phyloP scores from a whole-genome alignment of 2,113 vertebrate species.

The Neotoma lepida region DNA sequence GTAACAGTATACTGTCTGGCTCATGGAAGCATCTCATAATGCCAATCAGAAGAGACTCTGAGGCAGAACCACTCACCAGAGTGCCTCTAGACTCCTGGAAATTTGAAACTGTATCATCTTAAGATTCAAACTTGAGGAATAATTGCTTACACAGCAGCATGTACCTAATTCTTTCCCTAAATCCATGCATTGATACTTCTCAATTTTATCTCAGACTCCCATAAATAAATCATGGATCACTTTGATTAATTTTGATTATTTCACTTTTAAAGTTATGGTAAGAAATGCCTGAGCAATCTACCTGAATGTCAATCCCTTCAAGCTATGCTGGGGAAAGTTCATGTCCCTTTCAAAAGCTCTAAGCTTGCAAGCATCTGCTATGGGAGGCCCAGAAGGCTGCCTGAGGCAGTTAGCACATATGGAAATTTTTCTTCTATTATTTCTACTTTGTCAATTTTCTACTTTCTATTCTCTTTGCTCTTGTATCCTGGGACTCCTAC shows the following conservation, averaged over 20 bases:
- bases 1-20: not conserved
- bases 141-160: not conserved
- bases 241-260: conserved; percentile 2
- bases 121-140: not conserved
- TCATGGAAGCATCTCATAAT: not conserved
- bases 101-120: not conserved
- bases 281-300: not conserved
- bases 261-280: not conserved
- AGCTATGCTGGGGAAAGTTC: not conserved
- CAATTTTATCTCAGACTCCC: conserved; percentile 28
- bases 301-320: not conserved
- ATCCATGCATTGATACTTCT: not conserved
- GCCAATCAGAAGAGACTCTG: not conserved
- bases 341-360: not conserved
- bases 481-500: not conserved
- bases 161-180: not conserved
- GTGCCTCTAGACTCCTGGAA: not conserved
- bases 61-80: not conserved
- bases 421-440: not conserved
- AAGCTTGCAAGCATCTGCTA: not conserved
- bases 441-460: not conserved
- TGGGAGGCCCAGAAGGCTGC: not conserved
- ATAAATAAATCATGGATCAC: not conserved
- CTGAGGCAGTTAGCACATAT: not conserved
- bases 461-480: not conserved